Percentiles rank a stretch among this genome's conserved stretches.
Evolutionary conservation across 2,113 vertebrate genomes (phyloP).

Genomic region (Holacanthus passer): DNA sequence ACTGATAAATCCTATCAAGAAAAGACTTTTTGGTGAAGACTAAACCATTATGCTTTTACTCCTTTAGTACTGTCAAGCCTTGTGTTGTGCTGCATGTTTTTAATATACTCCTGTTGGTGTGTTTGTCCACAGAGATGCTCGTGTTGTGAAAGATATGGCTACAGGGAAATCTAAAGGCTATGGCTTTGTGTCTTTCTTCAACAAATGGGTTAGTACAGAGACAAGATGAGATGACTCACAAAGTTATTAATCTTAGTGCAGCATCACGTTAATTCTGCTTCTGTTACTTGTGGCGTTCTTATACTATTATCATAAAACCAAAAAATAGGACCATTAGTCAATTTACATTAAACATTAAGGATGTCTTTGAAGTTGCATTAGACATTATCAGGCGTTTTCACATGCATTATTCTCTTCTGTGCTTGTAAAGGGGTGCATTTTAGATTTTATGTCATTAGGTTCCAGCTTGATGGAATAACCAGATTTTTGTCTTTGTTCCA

Average conservation of each 20-base stretch:
- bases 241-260: neutral
- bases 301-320: neutral
- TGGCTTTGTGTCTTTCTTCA: slow-evolving; percentile 99
- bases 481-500: slow-evolving; percentile 56
- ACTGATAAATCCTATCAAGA: neutral
- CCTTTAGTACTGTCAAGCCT: neutral
- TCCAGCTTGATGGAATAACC: neutral
- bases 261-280: neutral
- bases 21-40: neutral
- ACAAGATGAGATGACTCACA: neutral
- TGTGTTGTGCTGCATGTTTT: neutral
- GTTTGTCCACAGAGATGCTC: slow-evolving; percentile 90
- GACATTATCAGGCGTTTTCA: neutral
- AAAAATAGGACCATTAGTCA: neutral
- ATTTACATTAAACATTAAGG: neutral
- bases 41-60: neutral
- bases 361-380: neutral
- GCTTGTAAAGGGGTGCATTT: neutral
- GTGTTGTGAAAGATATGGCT: slow-evolving; percentile 98
- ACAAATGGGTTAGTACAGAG: slow-evolving; percentile 93
- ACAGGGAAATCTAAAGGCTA: slow-evolving; percentile 99
- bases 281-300: neutral
- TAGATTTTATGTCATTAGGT: neutral
- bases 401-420: neutral
- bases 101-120: neutral